Percentiles rank a stretch among this genome's conserved stretches.
Conservation (phyloP, 2,797 vertebrate species). For the Lepilemur ruficaudatus region DNA sequence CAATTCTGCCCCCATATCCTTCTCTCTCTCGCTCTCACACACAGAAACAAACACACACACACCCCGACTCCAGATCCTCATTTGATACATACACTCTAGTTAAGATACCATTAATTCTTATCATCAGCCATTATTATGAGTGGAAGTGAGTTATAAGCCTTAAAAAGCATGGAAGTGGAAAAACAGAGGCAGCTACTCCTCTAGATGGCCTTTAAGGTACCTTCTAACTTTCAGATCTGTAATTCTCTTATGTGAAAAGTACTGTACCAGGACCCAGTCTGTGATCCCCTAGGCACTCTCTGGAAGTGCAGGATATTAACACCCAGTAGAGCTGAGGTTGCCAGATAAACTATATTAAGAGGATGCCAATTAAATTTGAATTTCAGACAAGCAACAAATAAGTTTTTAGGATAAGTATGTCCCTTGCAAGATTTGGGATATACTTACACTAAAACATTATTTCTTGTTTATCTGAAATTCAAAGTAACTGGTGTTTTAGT, state of each 20-base stretch:
- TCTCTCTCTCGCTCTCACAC: background rate
- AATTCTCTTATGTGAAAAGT: background rate
- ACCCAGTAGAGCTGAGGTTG: background rate
- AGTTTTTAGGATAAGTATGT: background rate
- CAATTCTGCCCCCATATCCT: background rate
- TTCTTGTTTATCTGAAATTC: slow-evolving; percentile 7
- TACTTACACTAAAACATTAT: background rate
- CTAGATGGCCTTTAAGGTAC: background rate
- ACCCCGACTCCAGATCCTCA: background rate
- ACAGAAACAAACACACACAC: no score
- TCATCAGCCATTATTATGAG: background rate
- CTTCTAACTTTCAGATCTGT: background rate
- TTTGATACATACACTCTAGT: background rate
- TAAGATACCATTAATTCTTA: background rate
- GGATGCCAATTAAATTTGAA: background rate
- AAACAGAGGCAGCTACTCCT: background rate
- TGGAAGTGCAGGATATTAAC: background rate
- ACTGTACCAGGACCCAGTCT: background rate
- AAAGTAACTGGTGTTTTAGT: background rate
- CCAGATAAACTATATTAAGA: background rate
- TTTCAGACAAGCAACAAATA: background rate
- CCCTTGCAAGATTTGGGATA: background rate
- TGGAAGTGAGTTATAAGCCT: background rate
- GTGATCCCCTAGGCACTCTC: background rate
- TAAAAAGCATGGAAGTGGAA: background rate